Conservation (phyloP, 1,140 invertebrate genomes). For the Telenomus remus region DNA sequence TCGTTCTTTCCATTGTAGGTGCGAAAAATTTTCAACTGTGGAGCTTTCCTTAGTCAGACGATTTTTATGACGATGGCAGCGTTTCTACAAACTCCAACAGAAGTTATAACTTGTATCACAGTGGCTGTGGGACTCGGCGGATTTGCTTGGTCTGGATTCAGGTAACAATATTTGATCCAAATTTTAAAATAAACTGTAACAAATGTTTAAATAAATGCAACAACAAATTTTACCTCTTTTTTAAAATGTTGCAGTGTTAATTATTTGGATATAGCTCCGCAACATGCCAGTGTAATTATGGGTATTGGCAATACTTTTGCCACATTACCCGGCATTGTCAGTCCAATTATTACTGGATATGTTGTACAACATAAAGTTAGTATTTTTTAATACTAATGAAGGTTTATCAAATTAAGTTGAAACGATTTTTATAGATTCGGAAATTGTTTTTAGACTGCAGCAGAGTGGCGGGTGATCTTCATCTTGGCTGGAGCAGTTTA, state of each 20-base stretch:
- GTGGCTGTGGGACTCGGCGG: slow-evolving; percentile 91
- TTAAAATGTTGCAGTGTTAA: slow-evolving; percentile 80
- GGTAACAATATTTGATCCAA: slow-evolving; percentile 74
- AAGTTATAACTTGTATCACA: slow-evolving; percentile 85
- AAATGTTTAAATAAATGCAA: too few species aligned
- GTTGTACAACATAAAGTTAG: slow-evolving; percentile 83
- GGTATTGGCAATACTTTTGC: slow-evolving; percentile 92
- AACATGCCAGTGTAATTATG: slow-evolving; percentile 88
- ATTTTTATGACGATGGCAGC: slow-evolving; percentile 89
- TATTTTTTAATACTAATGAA: slow-evolving; percentile 5
- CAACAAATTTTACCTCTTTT: too few species aligned
- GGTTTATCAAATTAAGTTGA: neutral
- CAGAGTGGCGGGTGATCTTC: slow-evolving; percentile 89
- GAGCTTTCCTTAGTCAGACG: slow-evolving; percentile 87
- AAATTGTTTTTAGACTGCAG: slow-evolving; percentile 77
- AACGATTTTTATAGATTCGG: neutral
- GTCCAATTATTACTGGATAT: slow-evolving; percentile 85
- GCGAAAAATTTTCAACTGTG: slow-evolving; percentile 84
- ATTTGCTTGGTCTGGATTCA: slow-evolving; percentile 91
- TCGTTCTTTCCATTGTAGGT: slow-evolving; percentile 75
- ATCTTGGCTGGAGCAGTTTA: slow-evolving; percentile 88
- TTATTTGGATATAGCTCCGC: slow-evolving; percentile 90
- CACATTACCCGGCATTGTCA: slow-evolving; percentile 90
- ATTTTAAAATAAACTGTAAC: neutral
- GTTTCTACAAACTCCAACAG: slow-evolving; percentile 79